These are phyloP conservation scores for Calameuta pallipes DNA, from an alignment of 2,888 invertebrate genomes.

Conservation along the genomic window DNA sequence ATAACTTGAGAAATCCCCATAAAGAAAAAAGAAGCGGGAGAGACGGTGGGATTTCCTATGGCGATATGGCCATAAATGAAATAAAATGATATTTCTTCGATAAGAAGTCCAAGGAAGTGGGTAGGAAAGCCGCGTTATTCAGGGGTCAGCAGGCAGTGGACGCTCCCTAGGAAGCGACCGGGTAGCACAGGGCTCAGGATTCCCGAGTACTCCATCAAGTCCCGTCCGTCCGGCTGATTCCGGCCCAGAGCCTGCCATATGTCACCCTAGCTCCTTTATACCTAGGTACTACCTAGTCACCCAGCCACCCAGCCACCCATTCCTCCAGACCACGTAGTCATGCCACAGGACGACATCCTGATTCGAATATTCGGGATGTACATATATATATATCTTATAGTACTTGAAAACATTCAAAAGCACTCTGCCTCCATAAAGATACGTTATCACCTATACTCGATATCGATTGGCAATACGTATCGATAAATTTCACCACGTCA, in stretches of 20 bases:
- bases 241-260: slow-evolving; percentile 58
- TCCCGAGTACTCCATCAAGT: slow-evolving; percentile 60
- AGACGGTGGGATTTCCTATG: slow-evolving; percentile 28
- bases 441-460: not conserved
- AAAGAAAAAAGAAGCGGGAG: slow-evolving; percentile 25
- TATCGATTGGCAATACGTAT: not conserved
- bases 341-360: not conserved
- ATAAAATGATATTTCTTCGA: slow-evolving; percentile 65
- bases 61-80: slow-evolving; percentile 63
- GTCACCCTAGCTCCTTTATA: slow-evolving; percentile 54
- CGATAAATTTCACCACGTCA: not conserved
- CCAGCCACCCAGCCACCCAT: not conserved
- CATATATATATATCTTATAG: not conserved
- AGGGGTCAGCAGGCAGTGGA: slow-evolving; percentile 49
- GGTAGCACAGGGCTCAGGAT: slow-evolving; percentile 32
- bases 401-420: not conserved
- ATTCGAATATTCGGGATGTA: not conserved
- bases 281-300: slow-evolving; percentile 23
- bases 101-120: slow-evolving; percentile 43
- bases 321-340: not conserved
- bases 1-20: slow-evolving; percentile 40
- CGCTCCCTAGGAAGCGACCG: slow-evolving; percentile 2
- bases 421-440: not conserved
- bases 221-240: slow-evolving; percentile 54
- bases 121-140: slow-evolving; percentile 58